Evolutionary conservation across 2,888 invertebrate genomes (phyloP).

Genomic region (Tethea ocularis): DNA sequence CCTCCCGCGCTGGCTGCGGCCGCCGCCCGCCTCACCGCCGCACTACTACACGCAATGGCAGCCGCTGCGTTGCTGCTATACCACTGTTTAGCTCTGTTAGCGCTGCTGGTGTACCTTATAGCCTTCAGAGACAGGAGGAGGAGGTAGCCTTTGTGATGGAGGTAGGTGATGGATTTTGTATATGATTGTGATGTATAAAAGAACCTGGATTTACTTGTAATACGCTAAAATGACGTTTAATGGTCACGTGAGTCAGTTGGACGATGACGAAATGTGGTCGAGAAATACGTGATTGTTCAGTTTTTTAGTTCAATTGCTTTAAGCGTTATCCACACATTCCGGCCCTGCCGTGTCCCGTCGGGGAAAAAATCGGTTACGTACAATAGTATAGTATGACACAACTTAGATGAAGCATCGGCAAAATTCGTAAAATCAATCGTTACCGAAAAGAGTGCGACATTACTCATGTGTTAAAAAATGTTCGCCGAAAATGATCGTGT

Average conservation of each 20-base stretch:
- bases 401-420: no score
- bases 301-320: neutral
- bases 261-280: neutral
- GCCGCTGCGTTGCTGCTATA: conserved; percentile 36
- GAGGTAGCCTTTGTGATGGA: neutral
- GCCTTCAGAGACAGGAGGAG: neutral
- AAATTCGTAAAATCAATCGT: no score
- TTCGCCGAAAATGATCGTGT: no score
- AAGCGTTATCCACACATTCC: no score
- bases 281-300: neutral
- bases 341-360: no score
- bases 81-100: conserved; percentile 40
- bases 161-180: conserved; percentile 4
- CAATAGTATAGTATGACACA: no score
- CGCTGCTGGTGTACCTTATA: conserved; percentile 45
- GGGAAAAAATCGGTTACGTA: no score
- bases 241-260: neutral
- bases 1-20: conserved; percentile 22
- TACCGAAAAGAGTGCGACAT: no score
- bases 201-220: neutral
- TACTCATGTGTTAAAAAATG: no score
- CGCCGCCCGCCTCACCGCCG: conserved; percentile 31
- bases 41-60: conserved; percentile 37
- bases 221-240: neutral
- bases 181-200: neutral